Evolutionary conservation across 1,140 invertebrate genomes (phyloP), one percentile per base, ranked within the genome.

Genomic region (Bombus impatiens): DNA sequence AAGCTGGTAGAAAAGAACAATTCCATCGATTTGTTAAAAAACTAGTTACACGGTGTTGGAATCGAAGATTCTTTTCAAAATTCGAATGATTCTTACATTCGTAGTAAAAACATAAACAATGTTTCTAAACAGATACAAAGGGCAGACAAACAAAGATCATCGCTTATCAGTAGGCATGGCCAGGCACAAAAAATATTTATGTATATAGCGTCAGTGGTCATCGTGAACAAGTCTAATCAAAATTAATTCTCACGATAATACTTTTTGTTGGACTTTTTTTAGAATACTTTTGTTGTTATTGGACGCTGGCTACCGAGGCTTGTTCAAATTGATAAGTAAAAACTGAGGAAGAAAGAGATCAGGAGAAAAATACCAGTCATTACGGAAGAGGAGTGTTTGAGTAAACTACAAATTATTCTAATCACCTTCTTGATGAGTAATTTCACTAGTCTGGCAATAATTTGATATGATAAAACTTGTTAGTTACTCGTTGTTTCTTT

Each of bases 71-170:
- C 40, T 40, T 6, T 42, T 72, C 13, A 15, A n/a, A 42, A 42
- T 37, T 71, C 25, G 4, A n/a, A 37, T 15, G 28, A n/a, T 13
- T 68, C 22, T 28, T 22, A 28, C 3, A 37, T 9, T 40, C 67
- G 35, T 40, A 44, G 12, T 13, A 65, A 70, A 35, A 79, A 12
- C 57, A 40, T 35, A 28, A 68, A 22, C 15, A 32, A 71, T 80
- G 28, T 70, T 44, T 75, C 44, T 22, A 35, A 0, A 57, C 25
- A 47, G 22, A 77, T 68, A 70, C 44, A 22, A 47, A 42, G 22
- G 0, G 12, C 22, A 35, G 2, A 12, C 57, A 42, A 88, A 79
- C 71, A 87, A 87, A 87, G n/a, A 37, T 67, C 32, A 87, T 78
- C 76, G 32, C 15, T 81, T 77, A 77, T 88, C 77, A 42, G 65